phyloP scores from a whole-genome alignment of 2,797 vertebrate species.

The Schizopygopsis pylzovi region DNA sequence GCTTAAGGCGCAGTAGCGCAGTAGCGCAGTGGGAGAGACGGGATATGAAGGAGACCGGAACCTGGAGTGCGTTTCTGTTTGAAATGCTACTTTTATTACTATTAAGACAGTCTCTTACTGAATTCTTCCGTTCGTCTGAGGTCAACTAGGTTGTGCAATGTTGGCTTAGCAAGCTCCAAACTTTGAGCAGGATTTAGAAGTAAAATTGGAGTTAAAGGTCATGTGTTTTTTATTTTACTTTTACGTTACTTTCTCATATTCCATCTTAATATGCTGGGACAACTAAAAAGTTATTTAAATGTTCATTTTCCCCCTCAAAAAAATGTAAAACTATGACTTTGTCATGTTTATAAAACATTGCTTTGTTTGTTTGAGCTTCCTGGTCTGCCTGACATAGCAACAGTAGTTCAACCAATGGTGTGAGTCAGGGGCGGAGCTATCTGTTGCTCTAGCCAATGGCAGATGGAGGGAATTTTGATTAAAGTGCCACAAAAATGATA shows the following conservation, averaged over 20 bases:
- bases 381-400: background rate
- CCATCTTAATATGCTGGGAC: background rate
- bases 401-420: background rate
- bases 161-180: background rate
- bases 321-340: background rate
- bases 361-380: constrained; percentile 2
- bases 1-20: background rate
- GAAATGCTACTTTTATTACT: constrained; percentile 1
- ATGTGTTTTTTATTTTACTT: background rate
- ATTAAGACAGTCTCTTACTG: constrained; percentile 7
- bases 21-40: constrained; percentile 1
- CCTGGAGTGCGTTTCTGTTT: background rate
- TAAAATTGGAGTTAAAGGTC: background rate
- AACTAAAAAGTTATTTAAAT: background rate
- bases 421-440: background rate
- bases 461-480: background rate
- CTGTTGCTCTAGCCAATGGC: background rate
- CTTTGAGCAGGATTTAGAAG: background rate
- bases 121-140: background rate
- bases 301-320: background rate
- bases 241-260: background rate
- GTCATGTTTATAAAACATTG: background rate
- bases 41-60: constrained; percentile 5
- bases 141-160: background rate
- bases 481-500: background rate